Conservation (phyloP, 2,888 invertebrate species). For the Idaea straminata region DNA sequence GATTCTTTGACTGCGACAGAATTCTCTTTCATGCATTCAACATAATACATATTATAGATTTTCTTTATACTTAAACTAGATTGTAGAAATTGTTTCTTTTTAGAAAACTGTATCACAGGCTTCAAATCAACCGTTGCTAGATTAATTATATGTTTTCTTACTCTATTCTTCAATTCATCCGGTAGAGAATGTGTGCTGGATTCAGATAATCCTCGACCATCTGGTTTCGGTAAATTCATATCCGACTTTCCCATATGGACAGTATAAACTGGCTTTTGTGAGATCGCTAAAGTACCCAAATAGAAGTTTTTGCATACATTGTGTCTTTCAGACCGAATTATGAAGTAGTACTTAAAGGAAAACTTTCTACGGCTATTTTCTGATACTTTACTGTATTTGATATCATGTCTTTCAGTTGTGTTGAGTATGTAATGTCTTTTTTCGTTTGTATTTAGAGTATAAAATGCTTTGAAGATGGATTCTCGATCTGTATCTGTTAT, state of each 20-base stretch:
- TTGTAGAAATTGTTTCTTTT: constrained; percentile 62
- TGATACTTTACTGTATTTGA: constrained; percentile 46
- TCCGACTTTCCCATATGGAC: constrained; percentile 69
- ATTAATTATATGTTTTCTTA: constrained; percentile 61
- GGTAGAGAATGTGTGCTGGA: constrained; percentile 61
- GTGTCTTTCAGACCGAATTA: constrained; percentile 55
- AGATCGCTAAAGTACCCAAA: constrained; percentile 69
- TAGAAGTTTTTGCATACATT: constrained; percentile 72
- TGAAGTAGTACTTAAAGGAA: constrained; percentile 68
- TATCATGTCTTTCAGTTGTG: constrained; percentile 62
- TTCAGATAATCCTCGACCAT: constrained; percentile 62
- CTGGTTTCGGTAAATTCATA: constrained; percentile 69
- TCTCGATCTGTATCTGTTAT: constrained; percentile 61
- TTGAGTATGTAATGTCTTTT: constrained; percentile 70
- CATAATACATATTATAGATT: constrained; percentile 64
- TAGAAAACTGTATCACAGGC: constrained; percentile 56
- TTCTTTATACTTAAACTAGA: constrained; percentile 59
- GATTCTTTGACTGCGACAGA: constrained; percentile 60
- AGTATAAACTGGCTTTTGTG: constrained; percentile 71
- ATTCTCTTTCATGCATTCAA: constrained; percentile 52
- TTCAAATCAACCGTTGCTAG: constrained; percentile 59
- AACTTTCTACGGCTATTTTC: constrained; percentile 52
- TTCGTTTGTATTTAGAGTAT: constrained; percentile 64
- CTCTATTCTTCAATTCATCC: constrained; percentile 58
- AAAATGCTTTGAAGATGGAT: constrained; percentile 69